These are phyloP conservation scores for Eilema depressum DNA, from an alignment of 2,888 invertebrate species.

Conservation along the genomic window DNA sequence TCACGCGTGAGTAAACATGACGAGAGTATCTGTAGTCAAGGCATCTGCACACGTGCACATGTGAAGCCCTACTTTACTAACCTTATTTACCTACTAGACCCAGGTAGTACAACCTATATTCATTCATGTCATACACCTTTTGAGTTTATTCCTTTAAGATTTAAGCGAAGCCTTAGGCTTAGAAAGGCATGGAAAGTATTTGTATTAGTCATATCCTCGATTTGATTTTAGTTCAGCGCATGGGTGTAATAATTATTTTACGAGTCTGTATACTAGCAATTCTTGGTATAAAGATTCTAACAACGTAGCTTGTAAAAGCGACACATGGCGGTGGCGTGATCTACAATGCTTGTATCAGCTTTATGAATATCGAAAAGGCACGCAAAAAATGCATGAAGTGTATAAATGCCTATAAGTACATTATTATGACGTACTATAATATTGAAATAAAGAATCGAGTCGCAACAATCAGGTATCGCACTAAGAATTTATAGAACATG, in stretches of 20 bases:
- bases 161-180: slow-evolving; percentile 27
- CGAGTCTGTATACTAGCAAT: slow-evolving; percentile 1
- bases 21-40: slow-evolving; percentile 58
- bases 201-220: too few relatives aligned
- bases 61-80: slow-evolving; percentile 78
- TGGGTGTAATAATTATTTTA: not conserved
- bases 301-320: slow-evolving; percentile 21
- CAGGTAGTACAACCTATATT: slow-evolving; percentile 62
- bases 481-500: slow-evolving; percentile 38
- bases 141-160: slow-evolving; percentile 26
- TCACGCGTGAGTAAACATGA: slow-evolving; percentile 67
- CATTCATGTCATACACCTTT: slow-evolving; percentile 58
- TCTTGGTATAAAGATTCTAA: slow-evolving; percentile 35
- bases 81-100: slow-evolving; percentile 77
- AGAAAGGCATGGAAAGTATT: slow-evolving; percentile 10
- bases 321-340: slow-evolving; percentile 26
- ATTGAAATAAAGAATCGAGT: slow-evolving; percentile 51
- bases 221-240: not conserved
- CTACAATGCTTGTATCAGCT: slow-evolving; percentile 27
- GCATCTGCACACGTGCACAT: slow-evolving; percentile 65
- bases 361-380: slow-evolving; percentile 35
- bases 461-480: slow-evolving; percentile 67
- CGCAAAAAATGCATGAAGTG: slow-evolving; percentile 36
- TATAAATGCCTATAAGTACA: slow-evolving; percentile 30
- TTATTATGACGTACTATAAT: slow-evolving; percentile 40